Evolutionary conservation across 2,113 vertebrate species (phyloP).

Genomic region (Erpornis zantholeuca): DNA sequence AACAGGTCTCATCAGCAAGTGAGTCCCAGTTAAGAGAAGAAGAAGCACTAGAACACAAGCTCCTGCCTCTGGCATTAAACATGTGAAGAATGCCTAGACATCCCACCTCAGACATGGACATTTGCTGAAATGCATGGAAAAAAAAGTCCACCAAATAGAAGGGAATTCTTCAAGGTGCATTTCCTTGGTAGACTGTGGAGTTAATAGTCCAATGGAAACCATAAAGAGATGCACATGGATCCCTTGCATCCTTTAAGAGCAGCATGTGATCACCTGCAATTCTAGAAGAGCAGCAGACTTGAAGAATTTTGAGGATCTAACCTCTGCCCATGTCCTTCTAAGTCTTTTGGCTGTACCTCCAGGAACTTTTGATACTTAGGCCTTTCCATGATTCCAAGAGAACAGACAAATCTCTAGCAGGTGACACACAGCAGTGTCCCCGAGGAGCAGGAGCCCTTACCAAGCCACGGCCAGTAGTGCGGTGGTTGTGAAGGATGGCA

Average conservation of each 20-base stretch:
- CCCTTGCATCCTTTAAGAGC: not conserved
- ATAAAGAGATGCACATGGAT: not conserved
- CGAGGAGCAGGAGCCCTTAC: constrained; percentile 71
- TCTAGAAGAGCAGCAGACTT: not conserved
- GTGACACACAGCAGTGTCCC: rapidly evolving
- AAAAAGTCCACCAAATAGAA: not conserved
- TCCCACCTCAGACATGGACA: not conserved
- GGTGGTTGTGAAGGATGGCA: constrained; percentile 78
- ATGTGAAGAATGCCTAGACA: not conserved
- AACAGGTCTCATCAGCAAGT: not conserved
- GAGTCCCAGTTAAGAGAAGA: not conserved
- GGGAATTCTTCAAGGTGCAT: not conserved
- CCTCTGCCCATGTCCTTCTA: not conserved
- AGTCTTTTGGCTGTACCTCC: not conserved
- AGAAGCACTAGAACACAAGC: not conserved
- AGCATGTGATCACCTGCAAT: not conserved
- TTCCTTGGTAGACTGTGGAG: not conserved
- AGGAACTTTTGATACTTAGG: not conserved
- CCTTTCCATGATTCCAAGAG: not conserved
- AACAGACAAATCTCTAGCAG: not conserved
- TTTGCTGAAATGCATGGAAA: not conserved
- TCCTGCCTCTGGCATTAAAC: not conserved
- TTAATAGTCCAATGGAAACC: not conserved
- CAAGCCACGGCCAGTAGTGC: constrained; percentile 71
- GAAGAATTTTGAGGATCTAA: not conserved